Evolutionary conservation across 2,888 invertebrate species (phyloP).

Genomic region (Sesia bembeciformis): DNA sequence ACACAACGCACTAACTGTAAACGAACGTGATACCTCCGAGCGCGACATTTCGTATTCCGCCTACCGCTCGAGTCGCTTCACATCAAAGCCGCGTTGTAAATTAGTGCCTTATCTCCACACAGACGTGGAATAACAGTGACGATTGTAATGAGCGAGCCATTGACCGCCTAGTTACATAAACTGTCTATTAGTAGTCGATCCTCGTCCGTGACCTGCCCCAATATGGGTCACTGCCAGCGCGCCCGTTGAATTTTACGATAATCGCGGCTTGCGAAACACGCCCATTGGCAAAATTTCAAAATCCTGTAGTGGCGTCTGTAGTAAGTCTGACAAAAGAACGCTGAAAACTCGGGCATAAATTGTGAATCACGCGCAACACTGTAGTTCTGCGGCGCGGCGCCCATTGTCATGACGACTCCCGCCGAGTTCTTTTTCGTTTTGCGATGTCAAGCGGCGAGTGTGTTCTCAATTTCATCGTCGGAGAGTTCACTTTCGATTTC

Average conservation of each 20-base stretch:
- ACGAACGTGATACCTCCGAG: constrained; percentile 14
- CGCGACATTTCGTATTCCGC: constrained; percentile 32
- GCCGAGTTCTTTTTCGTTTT: constrained; percentile 25
- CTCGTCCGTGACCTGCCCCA: constrained; percentile 55
- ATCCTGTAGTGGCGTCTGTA: constrained; percentile 58
- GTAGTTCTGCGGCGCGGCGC: constrained; percentile 17
- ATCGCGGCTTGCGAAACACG: constrained; percentile 51
- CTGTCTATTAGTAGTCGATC: constrained; percentile 33
- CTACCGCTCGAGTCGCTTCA: constrained; percentile 21
- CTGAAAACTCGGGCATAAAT: constrained; percentile 13
- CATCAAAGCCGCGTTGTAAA: constrained; percentile 33
- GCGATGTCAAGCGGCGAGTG: constrained; percentile 12
- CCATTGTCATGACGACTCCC: constrained; percentile 41
- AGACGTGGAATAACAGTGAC: constrained; percentile 20
- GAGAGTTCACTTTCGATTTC: constrained; percentile 34
- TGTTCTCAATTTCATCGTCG: constrained; percentile 21
- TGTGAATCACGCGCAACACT: constrained; percentile 41
- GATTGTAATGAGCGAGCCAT: constrained; percentile 12
- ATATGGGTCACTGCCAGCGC: constrained; percentile 63
- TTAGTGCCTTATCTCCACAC: constrained; percentile 26
- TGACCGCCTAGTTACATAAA: constrained; percentile 15
- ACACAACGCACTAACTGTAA: constrained; percentile 21
- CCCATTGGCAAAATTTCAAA: constrained; percentile 71
- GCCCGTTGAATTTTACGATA: constrained; percentile 60
- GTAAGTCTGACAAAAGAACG: constrained; percentile 56